Evolutionary conservation across 2,113 vertebrate species (phyloP).

Genomic region (Actenoides lindsayi): DNA sequence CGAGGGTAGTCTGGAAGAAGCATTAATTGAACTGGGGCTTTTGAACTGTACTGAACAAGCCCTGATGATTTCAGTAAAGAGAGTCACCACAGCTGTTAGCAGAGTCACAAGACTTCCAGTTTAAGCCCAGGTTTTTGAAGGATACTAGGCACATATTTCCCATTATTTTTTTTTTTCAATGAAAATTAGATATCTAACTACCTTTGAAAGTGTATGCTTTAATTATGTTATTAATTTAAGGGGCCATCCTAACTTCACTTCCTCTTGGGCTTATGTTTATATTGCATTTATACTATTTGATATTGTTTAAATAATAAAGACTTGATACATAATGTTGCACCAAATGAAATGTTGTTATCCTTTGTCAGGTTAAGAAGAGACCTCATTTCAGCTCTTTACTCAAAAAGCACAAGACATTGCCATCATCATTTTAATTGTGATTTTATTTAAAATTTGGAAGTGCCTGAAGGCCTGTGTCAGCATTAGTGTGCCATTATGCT

Average conservation of each 20-base stretch:
- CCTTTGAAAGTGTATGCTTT: background rate
- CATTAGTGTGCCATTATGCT: background rate
- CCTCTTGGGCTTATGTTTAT: background rate
- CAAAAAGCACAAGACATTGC: background rate
- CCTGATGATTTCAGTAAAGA: background rate
- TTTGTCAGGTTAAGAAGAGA: background rate
- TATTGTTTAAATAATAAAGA: background rate
- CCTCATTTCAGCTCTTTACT: background rate
- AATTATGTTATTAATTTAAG: background rate
- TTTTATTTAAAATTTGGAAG: background rate
- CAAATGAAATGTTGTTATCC: background rate
- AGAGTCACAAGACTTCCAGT: background rate
- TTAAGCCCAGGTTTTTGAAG: background rate
- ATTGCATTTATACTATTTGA: background rate
- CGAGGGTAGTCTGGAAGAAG: background rate
- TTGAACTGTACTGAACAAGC: background rate
- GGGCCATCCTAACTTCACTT: background rate
- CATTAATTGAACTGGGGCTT: background rate
- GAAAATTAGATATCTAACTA: background rate
- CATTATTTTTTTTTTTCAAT: background rate
- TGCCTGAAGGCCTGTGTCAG: background rate
- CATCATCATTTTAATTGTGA: background rate
- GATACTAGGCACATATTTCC: background rate
- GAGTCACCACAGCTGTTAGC: background rate
- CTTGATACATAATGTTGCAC: background rate